Conservation (phyloP, 2,113 vertebrate species). For the Pithys albifrons region DNA sequence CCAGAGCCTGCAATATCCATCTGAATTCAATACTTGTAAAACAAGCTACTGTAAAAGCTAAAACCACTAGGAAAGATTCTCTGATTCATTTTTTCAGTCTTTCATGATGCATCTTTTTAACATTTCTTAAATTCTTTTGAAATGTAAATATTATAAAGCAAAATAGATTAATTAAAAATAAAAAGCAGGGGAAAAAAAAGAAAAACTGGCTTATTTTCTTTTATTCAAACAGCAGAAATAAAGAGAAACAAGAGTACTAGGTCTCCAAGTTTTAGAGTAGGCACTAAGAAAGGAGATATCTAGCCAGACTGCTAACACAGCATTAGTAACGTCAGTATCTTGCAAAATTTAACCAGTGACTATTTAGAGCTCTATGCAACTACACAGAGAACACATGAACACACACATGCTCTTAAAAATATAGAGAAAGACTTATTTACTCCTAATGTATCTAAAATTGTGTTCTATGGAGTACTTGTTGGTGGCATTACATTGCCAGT, state of each 20-base stretch:
- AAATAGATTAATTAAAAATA: background rate
- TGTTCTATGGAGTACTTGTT: background rate
- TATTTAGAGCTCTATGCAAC: slow-evolving; percentile 5
- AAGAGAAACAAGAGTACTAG: background rate
- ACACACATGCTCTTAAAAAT: background rate
- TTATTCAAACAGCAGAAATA: background rate
- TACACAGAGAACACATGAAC: slow-evolving; percentile 1
- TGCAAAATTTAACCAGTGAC: background rate
- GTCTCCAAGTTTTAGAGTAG: background rate
- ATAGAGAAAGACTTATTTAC: background rate
- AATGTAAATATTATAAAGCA: background rate
- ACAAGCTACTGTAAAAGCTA: background rate
- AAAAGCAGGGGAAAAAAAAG: background rate
- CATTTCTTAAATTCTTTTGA: background rate
- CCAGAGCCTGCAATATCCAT: background rate
- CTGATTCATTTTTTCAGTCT: background rate
- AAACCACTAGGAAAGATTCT: background rate
- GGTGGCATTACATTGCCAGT: background rate
- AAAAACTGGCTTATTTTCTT: background rate
- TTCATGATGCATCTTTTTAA: background rate
- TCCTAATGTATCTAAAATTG: background rate
- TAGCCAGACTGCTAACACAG: background rate
- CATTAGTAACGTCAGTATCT: background rate
- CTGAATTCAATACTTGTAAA: slow-evolving; percentile 9
- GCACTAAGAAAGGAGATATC: background rate